These are phyloP conservation scores for Gouania willdenowi DNA, from an alignment of 2,797 vertebrate genomes.

Conservation along the genomic window DNA sequence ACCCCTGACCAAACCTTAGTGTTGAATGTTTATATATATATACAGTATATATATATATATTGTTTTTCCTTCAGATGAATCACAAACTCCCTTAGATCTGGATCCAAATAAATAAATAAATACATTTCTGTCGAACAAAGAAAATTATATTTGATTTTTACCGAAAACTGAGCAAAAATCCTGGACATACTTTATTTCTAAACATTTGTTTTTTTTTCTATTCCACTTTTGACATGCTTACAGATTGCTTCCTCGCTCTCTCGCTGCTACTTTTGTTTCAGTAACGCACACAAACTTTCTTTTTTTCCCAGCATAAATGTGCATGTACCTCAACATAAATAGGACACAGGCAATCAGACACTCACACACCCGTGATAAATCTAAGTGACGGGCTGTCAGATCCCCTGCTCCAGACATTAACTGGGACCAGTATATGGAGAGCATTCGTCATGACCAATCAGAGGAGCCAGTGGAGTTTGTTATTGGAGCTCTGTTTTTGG, in stretches of 20 bases:
- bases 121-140: too few relatives aligned
- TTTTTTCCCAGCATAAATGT: background rate
- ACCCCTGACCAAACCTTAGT: too few relatives aligned
- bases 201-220: too few relatives aligned
- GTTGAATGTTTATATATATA: too few relatives aligned
- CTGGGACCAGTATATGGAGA: slow-evolving; percentile 20
- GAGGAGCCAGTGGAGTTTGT: slow-evolving; percentile 53
- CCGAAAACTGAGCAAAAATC: too few relatives aligned
- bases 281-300: slow-evolving; percentile 1
- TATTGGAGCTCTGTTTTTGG: slow-evolving; percentile 68
- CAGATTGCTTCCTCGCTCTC: background rate
- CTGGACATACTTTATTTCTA: too few relatives aligned
- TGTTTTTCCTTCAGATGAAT: slow-evolving; percentile 20
- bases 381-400: slow-evolving; percentile 21
- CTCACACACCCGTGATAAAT: slow-evolving; percentile 12
- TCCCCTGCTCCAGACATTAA: slow-evolving; percentile 33
- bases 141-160: too few relatives aligned
- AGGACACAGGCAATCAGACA: background rate
- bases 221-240: too few relatives aligned
- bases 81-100: slow-evolving; percentile 10
- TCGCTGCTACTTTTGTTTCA: background rate
- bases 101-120: too few relatives aligned
- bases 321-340: background rate
- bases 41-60: too few relatives aligned
- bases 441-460: slow-evolving; percentile 63